Percentiles rank a stretch among this genome's conserved stretches.
phyloP scores from a whole-genome alignment of 2,797 vertebrate species.

The Cynopterus sphinx region DNA sequence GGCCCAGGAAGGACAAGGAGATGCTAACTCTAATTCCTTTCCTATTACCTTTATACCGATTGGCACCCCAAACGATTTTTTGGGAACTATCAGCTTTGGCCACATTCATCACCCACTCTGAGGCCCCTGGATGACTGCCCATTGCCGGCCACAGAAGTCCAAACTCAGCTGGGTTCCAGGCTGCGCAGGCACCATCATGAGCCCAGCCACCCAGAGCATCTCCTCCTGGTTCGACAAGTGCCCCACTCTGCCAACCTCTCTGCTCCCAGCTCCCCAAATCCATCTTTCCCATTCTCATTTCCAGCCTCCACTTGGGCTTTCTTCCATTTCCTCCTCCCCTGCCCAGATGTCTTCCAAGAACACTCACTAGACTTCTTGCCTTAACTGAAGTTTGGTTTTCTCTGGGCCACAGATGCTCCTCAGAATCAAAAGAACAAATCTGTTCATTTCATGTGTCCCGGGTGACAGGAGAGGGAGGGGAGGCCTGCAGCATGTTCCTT shows the following conservation, averaged over 20 bases:
- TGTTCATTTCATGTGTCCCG: neutral
- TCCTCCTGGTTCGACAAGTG: neutral
- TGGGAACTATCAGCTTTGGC: neutral
- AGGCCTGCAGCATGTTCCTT: neutral
- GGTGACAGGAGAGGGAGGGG: neutral
- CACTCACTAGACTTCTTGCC: neutral
- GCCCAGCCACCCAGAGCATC: accelerated
- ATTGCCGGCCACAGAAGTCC: neutral
- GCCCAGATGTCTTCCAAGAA: neutral
- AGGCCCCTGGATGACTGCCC: neutral
- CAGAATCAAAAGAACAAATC: neutral
- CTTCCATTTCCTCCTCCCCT: neutral
- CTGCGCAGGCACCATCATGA: neutral
- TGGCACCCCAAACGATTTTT: neutral
- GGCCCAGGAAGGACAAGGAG: neutral
- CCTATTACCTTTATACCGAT: neutral
- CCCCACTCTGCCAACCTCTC: neutral
- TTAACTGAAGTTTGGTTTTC: neutral
- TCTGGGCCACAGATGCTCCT: neutral
- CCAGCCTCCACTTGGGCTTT: neutral
- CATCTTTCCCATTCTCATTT: neutral
- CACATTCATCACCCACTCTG: neutral
- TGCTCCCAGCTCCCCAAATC: neutral
- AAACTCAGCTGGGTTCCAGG: neutral
- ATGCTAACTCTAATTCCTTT: neutral